Conservation (phyloP, 2,797 vertebrate species). For the Fundulus diaphanus region DNA sequence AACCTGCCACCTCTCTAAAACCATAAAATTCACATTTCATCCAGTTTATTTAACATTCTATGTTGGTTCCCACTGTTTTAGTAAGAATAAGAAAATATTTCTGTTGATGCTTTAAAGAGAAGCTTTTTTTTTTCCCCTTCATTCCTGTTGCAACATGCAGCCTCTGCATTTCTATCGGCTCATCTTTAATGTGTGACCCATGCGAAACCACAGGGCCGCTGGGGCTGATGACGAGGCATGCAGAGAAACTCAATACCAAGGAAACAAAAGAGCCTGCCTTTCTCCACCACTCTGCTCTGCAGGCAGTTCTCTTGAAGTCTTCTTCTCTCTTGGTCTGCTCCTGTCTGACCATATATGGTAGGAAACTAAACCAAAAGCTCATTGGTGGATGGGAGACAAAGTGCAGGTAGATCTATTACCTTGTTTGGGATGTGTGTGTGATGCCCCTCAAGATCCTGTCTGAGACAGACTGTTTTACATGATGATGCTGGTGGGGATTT, state of each 20-base stretch:
- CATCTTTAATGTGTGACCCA: constrained; percentile 61
- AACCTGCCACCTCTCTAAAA: neutral
- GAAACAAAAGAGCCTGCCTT: constrained; percentile 60
- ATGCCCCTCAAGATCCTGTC: neutral
- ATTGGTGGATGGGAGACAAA: constrained; percentile 59
- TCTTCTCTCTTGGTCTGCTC: constrained; percentile 20
- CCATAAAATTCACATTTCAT: neutral
- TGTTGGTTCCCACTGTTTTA: neutral
- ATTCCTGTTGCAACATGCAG: constrained; percentile 55
- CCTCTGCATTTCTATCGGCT: constrained; percentile 31
- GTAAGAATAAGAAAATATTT: neutral
- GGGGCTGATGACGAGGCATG: constrained; percentile 55
- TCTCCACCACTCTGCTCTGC: constrained; percentile 33
- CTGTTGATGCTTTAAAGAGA: neutral
- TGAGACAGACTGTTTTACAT: neutral
- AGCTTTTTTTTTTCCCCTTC: neutral
- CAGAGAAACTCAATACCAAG: constrained; percentile 67
- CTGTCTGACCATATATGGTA: constrained; percentile 80
- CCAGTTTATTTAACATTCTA: too few species aligned
- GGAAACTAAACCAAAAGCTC: constrained; percentile 52
- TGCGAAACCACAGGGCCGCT: constrained; percentile 33
- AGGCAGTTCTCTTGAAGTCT: constrained; percentile 29
- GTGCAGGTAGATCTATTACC: constrained; percentile 42
- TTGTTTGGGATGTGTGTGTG: constrained; percentile 29
- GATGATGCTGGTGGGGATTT: neutral